phyloP scores from a whole-genome alignment of 2,888 invertebrate genomes.

The Drosophila nr. medialis region DNA sequence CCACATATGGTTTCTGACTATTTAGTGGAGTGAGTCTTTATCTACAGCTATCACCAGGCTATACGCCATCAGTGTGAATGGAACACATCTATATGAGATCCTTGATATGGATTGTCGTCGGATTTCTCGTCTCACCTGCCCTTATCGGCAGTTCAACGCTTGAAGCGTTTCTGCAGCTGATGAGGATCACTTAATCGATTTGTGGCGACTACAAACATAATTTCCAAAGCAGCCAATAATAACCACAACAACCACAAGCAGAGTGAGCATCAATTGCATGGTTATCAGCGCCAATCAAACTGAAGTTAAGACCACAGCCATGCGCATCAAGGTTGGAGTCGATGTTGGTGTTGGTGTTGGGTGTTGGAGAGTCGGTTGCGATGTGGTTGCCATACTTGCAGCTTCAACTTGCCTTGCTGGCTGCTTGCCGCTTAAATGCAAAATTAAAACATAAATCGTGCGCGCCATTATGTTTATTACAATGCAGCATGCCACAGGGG shows the following conservation, averaged over 20 bases:
- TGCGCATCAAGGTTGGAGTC: constrained; percentile 13
- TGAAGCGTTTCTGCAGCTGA: constrained; percentile 26
- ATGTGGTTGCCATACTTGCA: constrained; percentile 12
- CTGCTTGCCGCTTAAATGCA: constrained; percentile 72
- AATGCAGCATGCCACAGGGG: constrained; percentile 60
- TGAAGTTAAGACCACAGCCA: constrained; percentile 64
- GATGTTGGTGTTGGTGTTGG: neutral
- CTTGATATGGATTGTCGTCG: neutral
- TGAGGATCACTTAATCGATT: constrained; percentile 81
- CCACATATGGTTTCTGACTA: rapidly evolving
- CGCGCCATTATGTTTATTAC: constrained; percentile 83
- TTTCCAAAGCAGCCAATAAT: constrained; percentile 49
- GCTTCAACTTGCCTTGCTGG: constrained; percentile 15
- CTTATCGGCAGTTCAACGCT: constrained; percentile 1
- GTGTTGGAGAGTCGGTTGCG: neutral
- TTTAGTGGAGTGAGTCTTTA: neutral
- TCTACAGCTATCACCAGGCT: neutral
- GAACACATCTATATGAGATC: neutral
- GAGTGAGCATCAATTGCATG: constrained; percentile 68
- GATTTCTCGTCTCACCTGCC: constrained; percentile 20
- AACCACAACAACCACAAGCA: constrained; percentile 32
- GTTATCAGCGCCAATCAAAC: constrained; percentile 80
- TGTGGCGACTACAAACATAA: constrained; percentile 71
- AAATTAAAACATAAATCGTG: constrained; percentile 84
- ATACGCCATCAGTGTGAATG: constrained; percentile 28